Evolutionary conservation across 1,140 invertebrate species (phyloP).

Genomic region (Drosophila sproati): DNA sequence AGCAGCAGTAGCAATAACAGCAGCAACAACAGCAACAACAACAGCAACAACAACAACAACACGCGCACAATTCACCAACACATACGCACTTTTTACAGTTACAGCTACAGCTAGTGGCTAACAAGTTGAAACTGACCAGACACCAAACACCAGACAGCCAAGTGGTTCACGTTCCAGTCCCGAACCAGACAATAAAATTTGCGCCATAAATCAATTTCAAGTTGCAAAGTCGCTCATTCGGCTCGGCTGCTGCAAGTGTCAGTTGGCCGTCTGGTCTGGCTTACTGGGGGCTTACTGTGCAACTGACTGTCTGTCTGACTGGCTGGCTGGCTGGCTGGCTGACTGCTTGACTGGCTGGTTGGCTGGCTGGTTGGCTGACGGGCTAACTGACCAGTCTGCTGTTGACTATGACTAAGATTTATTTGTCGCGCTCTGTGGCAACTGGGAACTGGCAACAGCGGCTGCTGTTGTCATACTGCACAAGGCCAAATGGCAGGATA

Average conservation of each 20-base stretch:
- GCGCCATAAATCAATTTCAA: conserved; percentile 81
- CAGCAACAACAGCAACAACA: not conserved
- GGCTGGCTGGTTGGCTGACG: conserved; percentile 42
- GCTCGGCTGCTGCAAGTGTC: conserved; percentile 63
- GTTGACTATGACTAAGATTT: conserved; percentile 74
- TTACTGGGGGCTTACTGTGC: conserved; percentile 48
- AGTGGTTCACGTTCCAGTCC: conserved; percentile 49
- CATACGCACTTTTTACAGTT: conserved; percentile 71
- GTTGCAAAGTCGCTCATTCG: conserved; percentile 59
- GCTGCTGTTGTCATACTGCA: conserved; percentile 82
- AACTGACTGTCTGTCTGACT: conserved; percentile 41
- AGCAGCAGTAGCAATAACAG: not conserved
- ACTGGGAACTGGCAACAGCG: conserved; percentile 82
- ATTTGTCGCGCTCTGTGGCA: conserved; percentile 70
- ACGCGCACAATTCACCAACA: conserved; percentile 74
- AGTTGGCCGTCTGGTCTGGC: conserved; percentile 40
- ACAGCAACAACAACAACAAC: conserved; percentile 20
- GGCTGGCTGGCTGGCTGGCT: conserved; percentile 30
- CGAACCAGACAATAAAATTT: conserved; percentile 77
- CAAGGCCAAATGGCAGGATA: conserved; percentile 81
- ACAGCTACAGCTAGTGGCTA: conserved; percentile 73
- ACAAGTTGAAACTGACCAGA: conserved; percentile 67
- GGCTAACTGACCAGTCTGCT: conserved; percentile 52
- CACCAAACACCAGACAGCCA: conserved; percentile 30
- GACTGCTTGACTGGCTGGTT: conserved; percentile 51